Evolutionary conservation across 2,888 invertebrate species (phyloP).

Genomic region (Fragum sueziense): DNA sequence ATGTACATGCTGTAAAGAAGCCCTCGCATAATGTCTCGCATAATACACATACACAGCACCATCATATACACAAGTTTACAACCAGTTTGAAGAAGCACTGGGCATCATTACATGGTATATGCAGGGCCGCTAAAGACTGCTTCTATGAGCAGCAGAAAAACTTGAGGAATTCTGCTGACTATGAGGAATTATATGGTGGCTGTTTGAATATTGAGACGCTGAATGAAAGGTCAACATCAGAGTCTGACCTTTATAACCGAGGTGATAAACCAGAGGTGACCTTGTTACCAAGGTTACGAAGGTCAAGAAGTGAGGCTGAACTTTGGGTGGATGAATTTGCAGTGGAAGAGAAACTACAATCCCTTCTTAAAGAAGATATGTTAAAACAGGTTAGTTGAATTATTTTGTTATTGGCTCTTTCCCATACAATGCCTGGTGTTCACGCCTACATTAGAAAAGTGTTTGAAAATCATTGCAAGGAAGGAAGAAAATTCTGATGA

Average conservation of each 20-base stretch:
- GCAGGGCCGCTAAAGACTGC: slow-evolving; percentile 45
- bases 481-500: neutral
- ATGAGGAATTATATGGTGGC: slow-evolving; percentile 56
- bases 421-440: neutral
- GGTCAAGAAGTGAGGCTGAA: slow-evolving; percentile 45
- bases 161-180: slow-evolving; percentile 37
- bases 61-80: slow-evolving; percentile 33
- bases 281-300: slow-evolving; percentile 51
- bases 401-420: neutral
- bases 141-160: slow-evolving; percentile 54
- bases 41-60: slow-evolving; percentile 26
- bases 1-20: slow-evolving; percentile 27
- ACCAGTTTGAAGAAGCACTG: slow-evolving; percentile 52
- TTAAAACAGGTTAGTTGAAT: slow-evolving; percentile 62
- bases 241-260: slow-evolving; percentile 56
- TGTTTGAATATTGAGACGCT: slow-evolving; percentile 58
- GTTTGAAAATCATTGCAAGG: neutral
- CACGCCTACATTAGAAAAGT: neutral
- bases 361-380: slow-evolving; percentile 58
- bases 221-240: slow-evolving; percentile 62
- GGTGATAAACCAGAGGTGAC: slow-evolving; percentile 50
- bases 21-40: slow-evolving; percentile 15
- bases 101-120: slow-evolving; percentile 60
- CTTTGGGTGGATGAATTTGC: slow-evolving; percentile 57
- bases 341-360: slow-evolving; percentile 60